Conservation (phyloP, 1,140 invertebrate genomes). For the Halictus rubicundus region DNA sequence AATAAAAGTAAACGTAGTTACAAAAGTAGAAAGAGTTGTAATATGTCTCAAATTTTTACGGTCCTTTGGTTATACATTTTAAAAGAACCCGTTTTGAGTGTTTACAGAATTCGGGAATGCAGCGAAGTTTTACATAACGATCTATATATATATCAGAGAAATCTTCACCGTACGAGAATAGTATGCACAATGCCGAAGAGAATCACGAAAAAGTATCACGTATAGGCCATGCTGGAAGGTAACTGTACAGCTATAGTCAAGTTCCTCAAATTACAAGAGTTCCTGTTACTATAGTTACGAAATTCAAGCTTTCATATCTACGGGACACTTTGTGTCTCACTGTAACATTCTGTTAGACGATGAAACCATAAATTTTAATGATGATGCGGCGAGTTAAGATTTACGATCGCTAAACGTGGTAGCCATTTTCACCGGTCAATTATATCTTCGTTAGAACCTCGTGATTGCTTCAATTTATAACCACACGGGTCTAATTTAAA, state of each 20-base stretch:
- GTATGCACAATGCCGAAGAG: not conserved
- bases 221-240: slow-evolving; percentile 7
- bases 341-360: not conserved
- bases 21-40: too few relatives aligned
- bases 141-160: not conserved
- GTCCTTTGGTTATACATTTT: too few relatives aligned
- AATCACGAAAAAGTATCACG: slow-evolving; percentile 1
- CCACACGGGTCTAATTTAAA: not conserved
- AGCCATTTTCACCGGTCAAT: not conserved
- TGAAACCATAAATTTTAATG: slow-evolving; percentile 20
- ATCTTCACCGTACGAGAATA: not conserved
- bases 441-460: not conserved
- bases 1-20: too few relatives aligned
- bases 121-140: not conserved
- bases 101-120: too few relatives aligned
- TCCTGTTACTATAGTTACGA: slow-evolving; percentile 45
- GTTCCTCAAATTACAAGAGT: slow-evolving; percentile 26
- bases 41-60: too few relatives aligned
- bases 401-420: not conserved
- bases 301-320: slow-evolving; percentile 12
- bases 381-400: not conserved
- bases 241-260: slow-evolving; percentile 36
- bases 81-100: too few relatives aligned
- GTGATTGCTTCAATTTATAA: not conserved
- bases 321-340: not conserved